These are phyloP conservation scores for Drosophila tripunctata DNA, from an alignment of 2,888 invertebrate species.

Conservation along the genomic window DNA sequence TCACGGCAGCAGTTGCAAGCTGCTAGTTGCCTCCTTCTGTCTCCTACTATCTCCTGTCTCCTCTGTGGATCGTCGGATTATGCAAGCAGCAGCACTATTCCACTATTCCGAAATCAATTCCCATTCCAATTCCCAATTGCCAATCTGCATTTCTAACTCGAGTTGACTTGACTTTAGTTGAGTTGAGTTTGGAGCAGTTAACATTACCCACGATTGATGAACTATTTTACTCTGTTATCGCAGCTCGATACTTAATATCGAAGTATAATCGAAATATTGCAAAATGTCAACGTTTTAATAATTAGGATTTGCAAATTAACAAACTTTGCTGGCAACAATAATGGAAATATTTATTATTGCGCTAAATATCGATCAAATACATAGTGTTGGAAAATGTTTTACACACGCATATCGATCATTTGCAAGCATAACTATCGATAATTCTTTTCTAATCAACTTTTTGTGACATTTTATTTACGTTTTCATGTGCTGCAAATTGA, in stretches of 20 bases:
- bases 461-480: too few species aligned
- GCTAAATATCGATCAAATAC: too few species aligned
- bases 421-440: too few species aligned
- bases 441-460: too few species aligned
- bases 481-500: too few species aligned
- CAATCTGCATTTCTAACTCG: conserved; percentile 55
- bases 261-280: neutral
- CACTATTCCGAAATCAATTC: too few species aligned
- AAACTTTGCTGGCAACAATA: too few species aligned
- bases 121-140: conserved; percentile 44
- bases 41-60: neutral
- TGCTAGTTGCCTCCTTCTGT: neutral
- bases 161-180: conserved; percentile 28
- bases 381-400: too few species aligned
- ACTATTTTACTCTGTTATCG: conserved; percentile 44
- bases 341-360: too few species aligned
- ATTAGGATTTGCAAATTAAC: neutral
- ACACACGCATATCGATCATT: too few species aligned
- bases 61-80: conserved; percentile 27
- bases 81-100: conserved; percentile 44
- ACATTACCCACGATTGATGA: conserved; percentile 54
- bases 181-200: too few species aligned
- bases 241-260: neutral
- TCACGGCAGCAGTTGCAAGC: conserved; percentile 7
- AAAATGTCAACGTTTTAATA: too few species aligned